Conservation (phyloP, 2,888 invertebrate genomes). For the Erynnis tages region DNA sequence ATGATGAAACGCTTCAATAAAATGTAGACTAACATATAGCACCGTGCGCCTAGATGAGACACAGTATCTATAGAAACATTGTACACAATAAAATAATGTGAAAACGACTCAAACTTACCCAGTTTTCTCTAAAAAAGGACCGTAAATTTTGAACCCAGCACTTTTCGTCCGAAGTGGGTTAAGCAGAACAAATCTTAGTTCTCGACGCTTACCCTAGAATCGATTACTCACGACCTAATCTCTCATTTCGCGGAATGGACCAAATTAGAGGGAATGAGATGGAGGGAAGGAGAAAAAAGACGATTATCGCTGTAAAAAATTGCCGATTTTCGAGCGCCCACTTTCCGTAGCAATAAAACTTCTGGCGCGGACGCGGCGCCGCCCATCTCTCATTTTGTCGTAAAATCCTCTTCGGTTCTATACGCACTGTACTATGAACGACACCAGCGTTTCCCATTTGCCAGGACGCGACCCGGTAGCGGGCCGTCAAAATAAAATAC, state of each 20-base stretch:
- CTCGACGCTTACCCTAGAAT: constrained; percentile 14
- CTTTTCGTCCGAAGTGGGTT: too few relatives aligned
- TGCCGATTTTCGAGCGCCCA: constrained; percentile 32
- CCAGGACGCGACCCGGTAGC: too few relatives aligned
- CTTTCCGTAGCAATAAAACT: constrained; percentile 38
- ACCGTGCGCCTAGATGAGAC: too few relatives aligned
- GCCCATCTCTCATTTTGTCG: constrained; percentile 38
- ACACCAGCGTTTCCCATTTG: too few relatives aligned
- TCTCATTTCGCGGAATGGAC: constrained; percentile 33
- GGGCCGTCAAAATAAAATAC: too few relatives aligned
- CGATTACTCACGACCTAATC: constrained; percentile 35
- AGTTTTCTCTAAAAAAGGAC: too few relatives aligned
- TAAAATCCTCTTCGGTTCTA: constrained; percentile 31
- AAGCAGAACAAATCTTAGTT: constrained; percentile 6
- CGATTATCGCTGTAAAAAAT: constrained; percentile 36
- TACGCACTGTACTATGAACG: constrained; percentile 5
- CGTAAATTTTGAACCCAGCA: too few relatives aligned
- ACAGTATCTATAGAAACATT: too few relatives aligned
- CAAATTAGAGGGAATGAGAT: constrained; percentile 25
- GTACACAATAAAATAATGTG: too few relatives aligned
- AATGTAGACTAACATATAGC: too few relatives aligned
- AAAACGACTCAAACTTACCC: too few relatives aligned
- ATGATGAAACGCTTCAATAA: too few relatives aligned
- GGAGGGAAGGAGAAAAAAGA: constrained; percentile 24
- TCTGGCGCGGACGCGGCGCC: constrained; percentile 38